These are phyloP conservation scores for Megalops cyprinoides DNA, from an alignment of 2,797 vertebrate genomes.

Conservation along the genomic window DNA sequence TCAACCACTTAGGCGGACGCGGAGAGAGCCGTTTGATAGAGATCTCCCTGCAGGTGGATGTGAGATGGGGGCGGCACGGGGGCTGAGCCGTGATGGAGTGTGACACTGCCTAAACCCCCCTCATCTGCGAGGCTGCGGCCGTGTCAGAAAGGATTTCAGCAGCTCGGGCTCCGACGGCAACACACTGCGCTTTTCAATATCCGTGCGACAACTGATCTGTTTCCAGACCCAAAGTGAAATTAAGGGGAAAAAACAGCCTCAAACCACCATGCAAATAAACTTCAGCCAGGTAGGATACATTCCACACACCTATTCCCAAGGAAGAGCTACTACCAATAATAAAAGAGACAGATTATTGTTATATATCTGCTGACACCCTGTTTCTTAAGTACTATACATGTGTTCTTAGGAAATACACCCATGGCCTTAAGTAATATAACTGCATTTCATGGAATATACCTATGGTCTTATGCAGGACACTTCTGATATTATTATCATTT, in stretches of 20 bases:
- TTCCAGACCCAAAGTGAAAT: no score
- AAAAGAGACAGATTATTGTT: neutral
- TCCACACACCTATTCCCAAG: neutral
- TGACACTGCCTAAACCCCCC: conserved; percentile 64
- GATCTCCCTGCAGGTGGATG: conserved; percentile 41
- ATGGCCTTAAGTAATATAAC: no score
- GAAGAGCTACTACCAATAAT: neutral
- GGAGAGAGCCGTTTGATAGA: conserved; percentile 28
- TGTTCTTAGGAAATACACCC: no score
- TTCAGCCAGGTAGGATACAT: neutral
- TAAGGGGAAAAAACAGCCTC: no score
- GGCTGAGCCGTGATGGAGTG: conserved; percentile 56
- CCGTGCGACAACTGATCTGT: no score
- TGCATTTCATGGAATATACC: no score
- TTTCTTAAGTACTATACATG: no score
- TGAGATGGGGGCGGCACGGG: neutral
- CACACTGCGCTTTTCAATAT: conserved; percentile 57
- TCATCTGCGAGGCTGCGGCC: conserved; percentile 29
- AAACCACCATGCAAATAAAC: neutral
- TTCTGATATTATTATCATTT: no score
- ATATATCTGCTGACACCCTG: neutral
- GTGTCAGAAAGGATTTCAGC: conserved; percentile 65
- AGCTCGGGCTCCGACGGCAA: conserved; percentile 69
- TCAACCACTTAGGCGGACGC: conserved; percentile 33
- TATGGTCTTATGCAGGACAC: no score